Evolutionary conservation across 2,888 invertebrate genomes (phyloP), one percentile per base, ranked within the genome.

Genomic region (Notodonta ziczac): DNA sequence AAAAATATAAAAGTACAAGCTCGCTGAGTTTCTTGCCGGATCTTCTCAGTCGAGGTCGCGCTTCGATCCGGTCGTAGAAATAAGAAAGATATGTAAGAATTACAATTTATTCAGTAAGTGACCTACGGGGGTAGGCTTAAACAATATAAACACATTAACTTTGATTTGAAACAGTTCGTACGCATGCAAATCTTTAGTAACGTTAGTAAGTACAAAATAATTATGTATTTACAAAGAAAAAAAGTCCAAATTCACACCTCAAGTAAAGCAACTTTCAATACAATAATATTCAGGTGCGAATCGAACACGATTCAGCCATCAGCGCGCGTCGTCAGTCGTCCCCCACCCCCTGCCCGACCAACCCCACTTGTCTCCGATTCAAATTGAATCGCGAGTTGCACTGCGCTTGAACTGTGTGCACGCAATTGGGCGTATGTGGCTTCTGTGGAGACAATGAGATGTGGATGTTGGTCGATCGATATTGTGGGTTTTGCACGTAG

Each of bases 261-360:
- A 78, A 74, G 80, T 85, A 84, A 83, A 91, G 90, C 84, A 81
- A 65, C 74, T 56, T 14, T 69, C 50, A 2, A 48, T 32, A 73
- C 42, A 62, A 64, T 62, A 70, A 71, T 74, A 69, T 79, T 82
- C 92, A 93, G 93, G 93, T 93, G 91, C 79, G 84, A 90, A 89
- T 89, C 86, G 91, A 90, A 92, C 93, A 93, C 89, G 91, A 87
- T 91, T 93, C 88, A 86, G 87, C 93, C 92, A 93, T 93, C 93
- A 92, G 86, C 74, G 80, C 64, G 82, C 81, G 82, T 88, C 89
- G 88, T 85, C 88, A 85, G 85, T 85, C 83, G 83, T 76, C 67
- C 70, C 62, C 66, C 67, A 67, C 68, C 64, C 65, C 58, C 62
- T 57, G 59, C 59, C 58, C 60, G 66, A 63, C 63, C 63, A 70